Base-by-base conservation (phyloP, 2,797 vertebrate genomes). In the Gastrophryne carolinensis region DNA sequence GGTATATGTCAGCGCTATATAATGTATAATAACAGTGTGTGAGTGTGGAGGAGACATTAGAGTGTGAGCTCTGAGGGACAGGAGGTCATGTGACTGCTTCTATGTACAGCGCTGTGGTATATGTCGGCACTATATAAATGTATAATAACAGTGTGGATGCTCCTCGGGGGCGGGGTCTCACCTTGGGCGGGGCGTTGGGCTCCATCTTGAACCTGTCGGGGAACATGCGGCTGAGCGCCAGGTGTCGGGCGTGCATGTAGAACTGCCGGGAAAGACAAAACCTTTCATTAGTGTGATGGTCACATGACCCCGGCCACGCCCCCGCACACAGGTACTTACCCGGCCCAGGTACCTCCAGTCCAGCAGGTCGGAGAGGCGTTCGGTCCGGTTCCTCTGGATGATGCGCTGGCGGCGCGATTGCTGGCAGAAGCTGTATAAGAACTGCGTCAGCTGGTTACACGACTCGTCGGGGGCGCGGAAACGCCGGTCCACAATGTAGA, bases 301-400 rank as follows among this genome's bases (percentile, higher is more conserved):
- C 7, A 35, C 7, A 60, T 6, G n/a, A 54, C 12, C 3, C 15
- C 26, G 4, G 53, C 1, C 9, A 27, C 2, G 12, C 13, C 9
- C 5, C 8, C 26, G 13, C 1, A 2, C 24, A 12, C 3, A 41
- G 19, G 1, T 73, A 63, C 93, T 58, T 75, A 99, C 97, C 90
- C 93, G 90, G 79, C 94, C 95, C 26, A 99, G 90, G 80, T 96
- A 98, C 90, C 91, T 93, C 97, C 97, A 99, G 84, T 99, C 96
- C 82, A 99, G 85, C 50, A 99, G 91, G 66, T 98, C 97, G 0
- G 96, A 98, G 39, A 99, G 92, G 34, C 97, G 91, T 82, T 99
- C 97, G 0, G 96, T 97, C 53, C 97, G 90, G 86, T 98, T 99
- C 32, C 96, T 89, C 79, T 98, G 97, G 80, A 99, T 94, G 83